phyloP scores from a whole-genome alignment of 35 echinoderm and acorn worm species.

The Hemicentrotus pulcherrimus region DNA sequence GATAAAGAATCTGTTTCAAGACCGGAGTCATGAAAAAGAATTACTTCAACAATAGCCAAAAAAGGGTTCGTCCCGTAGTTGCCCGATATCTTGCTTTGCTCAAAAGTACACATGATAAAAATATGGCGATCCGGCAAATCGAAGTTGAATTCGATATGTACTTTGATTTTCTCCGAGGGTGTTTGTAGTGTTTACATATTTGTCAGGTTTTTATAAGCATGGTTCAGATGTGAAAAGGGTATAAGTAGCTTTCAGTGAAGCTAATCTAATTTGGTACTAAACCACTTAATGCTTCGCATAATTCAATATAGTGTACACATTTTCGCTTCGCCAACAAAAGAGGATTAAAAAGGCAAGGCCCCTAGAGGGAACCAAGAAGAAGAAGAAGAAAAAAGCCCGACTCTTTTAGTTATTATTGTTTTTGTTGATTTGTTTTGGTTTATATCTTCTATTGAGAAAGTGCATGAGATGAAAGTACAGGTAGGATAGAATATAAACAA shows the following conservation, averaged over 20 bases:
- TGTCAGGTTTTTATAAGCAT: background rate
- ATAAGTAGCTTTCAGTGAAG: constrained; percentile 36
- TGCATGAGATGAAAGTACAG: background rate
- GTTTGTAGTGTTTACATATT: background rate
- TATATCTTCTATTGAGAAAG: background rate
- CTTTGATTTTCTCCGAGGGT: background rate
- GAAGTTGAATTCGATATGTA: background rate
- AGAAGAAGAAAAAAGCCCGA: background rate
- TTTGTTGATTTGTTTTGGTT: background rate
- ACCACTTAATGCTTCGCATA: constrained; percentile 54
- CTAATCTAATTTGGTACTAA: constrained; percentile 51
- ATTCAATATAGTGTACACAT: constrained; percentile 53
- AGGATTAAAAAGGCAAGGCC: constrained; percentile 37
- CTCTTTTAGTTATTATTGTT: background rate
- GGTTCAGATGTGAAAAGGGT: background rate
- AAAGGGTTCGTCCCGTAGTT: background rate
- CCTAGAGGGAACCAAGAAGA: background rate
- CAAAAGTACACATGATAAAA: background rate
- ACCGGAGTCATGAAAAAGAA: no score
- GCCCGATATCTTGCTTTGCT: background rate
- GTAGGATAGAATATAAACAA: background rate
- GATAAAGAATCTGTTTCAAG: no score
- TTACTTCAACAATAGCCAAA: no score
- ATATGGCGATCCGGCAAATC: background rate
- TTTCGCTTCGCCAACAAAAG: constrained; percentile 48